Percentiles rank a stretch among this genome's conserved stretches.
Conservation (phyloP, 2,797 vertebrate species). For the Apogon hyalosoma region DNA sequence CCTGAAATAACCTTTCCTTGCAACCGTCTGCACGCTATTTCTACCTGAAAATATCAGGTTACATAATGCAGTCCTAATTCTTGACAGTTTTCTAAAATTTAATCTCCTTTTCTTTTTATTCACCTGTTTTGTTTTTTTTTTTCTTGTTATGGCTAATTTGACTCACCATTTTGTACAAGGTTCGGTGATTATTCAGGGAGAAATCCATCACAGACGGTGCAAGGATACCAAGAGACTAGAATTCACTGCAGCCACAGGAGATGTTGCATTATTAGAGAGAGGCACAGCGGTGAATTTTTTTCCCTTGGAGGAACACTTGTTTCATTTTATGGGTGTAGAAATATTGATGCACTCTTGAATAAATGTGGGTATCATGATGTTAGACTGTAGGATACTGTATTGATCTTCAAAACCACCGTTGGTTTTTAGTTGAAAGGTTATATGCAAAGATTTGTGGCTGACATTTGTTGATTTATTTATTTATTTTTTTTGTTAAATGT, state of each 20-base stretch:
- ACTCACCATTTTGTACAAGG: slow-evolving; percentile 12
- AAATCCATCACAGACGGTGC: slow-evolving; percentile 27
- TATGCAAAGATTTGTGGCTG: no score
- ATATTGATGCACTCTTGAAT: no score
- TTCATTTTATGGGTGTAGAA: neutral
- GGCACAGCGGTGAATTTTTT: slow-evolving; percentile 23
- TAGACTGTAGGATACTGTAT: no score
- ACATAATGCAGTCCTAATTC: neutral
- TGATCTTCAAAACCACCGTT: no score
- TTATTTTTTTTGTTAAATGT: no score
- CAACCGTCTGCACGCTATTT: neutral
- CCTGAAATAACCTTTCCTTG: slow-evolving; percentile 30
- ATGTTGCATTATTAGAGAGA: slow-evolving; percentile 35
- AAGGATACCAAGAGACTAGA: slow-evolving; percentile 25
- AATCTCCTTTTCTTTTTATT: neutral
- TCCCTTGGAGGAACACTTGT: slow-evolving; percentile 4
- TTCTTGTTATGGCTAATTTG: neutral
- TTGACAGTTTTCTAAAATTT: neutral
- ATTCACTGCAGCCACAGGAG: slow-evolving; percentile 16
- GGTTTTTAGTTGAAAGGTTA: no score
- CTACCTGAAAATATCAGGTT: neutral
- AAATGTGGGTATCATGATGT: no score
- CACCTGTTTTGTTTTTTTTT: neutral
- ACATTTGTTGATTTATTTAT: no score
- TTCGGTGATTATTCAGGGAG: slow-evolving; percentile 42